Conservation (phyloP, 2,888 invertebrate species). For the Drosophila atripex region DNA sequence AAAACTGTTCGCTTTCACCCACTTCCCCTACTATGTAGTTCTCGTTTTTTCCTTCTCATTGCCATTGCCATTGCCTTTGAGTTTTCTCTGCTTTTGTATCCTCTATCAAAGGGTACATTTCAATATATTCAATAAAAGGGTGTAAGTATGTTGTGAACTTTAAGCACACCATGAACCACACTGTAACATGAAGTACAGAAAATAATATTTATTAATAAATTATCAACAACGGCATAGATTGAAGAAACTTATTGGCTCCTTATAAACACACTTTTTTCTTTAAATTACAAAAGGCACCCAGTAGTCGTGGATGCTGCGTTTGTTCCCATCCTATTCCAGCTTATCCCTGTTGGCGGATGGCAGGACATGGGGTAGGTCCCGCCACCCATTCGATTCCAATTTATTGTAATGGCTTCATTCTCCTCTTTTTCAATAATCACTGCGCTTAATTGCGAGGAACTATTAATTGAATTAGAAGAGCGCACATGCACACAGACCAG, state of each 20-base stretch:
- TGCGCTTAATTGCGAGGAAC: conserved; percentile 57
- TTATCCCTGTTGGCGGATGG: too few relatives aligned
- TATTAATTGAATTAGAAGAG: conserved; percentile 64
- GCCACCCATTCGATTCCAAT: conserved; percentile 3
- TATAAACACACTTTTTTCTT: background rate
- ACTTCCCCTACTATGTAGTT: background rate
- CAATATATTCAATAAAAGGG: background rate
- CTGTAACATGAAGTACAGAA: too few relatives aligned
- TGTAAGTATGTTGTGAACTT: too few relatives aligned
- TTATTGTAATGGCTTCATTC: conserved; percentile 39
- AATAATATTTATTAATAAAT: too few relatives aligned
- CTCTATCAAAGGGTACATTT: background rate
- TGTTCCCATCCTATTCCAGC: background rate
- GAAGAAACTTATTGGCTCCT: too few relatives aligned
- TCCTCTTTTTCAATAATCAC: conserved; percentile 50
- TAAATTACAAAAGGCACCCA: background rate
- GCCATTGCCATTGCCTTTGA: conserved; percentile 1
- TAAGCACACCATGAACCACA: too few relatives aligned
- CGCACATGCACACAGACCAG: conserved; percentile 14
- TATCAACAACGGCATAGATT: too few relatives aligned
- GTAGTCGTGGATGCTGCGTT: background rate
- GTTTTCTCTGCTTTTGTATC: background rate
- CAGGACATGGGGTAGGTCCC: conserved; percentile 6
- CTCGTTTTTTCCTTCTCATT: background rate
- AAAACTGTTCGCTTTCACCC: conserved; percentile 11